Base-by-base conservation (phyloP, 2,113 vertebrate genomes). In the Willisornis vidua region DNA sequence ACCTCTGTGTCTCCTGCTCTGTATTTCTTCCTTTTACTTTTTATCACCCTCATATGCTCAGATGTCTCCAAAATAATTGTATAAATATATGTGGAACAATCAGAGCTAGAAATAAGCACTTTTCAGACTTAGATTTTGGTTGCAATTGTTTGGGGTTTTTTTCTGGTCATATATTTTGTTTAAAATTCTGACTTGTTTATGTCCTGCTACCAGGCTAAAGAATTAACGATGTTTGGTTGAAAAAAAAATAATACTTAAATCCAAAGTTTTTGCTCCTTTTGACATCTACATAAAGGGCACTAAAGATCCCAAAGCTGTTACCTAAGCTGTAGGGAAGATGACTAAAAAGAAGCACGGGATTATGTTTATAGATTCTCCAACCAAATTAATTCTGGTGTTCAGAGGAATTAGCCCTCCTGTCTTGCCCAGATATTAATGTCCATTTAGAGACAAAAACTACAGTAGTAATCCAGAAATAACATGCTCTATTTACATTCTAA, bases 111-210 rank as follows among this genome's bases (percentile, higher is more conserved):
- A 78, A 68, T 43, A 58, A 0, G 9, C 24, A 31, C 45, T 61
- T 87, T 6, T 84, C 33, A 63, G 54, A 61, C 13, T 46, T 45
- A 19, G 18, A 14, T 51, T 19, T 73, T 85, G 9, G 7, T 73
- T 84, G 35, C 37, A 24, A 2, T 55, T 43, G 9, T 10, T 66
- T 4, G 14, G 6, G 11, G 4, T 0, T 6, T 61, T n/a, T 46
- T 55, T 29, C 46, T 68, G n/a, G 14, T 72, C 2, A 2, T 59
- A 5, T 39, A 57, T 87, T 74, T 91, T 39, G 16, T 59, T 89
- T 57, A 59, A 75, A 85, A 43, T 62, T 66, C 39, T 68, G 43
- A 63, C 13, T 72, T 90, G 5, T 66, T n/a, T 41, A 0, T 84
- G 7, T 77, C 35, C 25, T 33, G 41, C 19, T 41, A 4, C 17